Percentiles rank a stretch among this genome's conserved stretches.
Conservation (phyloP, 1,140 invertebrate genomes). For the Melipona quadrifasciata region DNA sequence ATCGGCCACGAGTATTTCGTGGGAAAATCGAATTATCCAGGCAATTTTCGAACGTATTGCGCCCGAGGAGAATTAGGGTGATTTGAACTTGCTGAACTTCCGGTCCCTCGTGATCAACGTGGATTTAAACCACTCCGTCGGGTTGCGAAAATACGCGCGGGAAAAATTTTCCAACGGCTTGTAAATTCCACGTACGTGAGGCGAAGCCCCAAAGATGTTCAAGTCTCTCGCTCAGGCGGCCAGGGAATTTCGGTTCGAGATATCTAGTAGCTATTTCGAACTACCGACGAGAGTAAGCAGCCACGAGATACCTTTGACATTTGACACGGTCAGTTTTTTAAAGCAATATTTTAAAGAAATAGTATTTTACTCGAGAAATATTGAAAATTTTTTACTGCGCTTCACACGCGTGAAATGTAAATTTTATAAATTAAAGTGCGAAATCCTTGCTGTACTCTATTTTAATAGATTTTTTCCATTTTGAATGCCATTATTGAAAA, state of each 20-base stretch:
- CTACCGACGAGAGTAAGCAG: no score
- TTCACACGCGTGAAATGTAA: no score
- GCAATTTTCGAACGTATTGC: slow-evolving; percentile 14
- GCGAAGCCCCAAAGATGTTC: neutral
- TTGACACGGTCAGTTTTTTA: no score
- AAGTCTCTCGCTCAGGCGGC: neutral
- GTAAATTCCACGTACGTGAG: slow-evolving; percentile 8
- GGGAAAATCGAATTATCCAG: neutral
- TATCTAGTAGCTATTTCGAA: neutral
- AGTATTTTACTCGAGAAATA: no score
- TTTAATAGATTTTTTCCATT: no score
- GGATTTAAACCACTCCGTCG: slow-evolving; percentile 1
- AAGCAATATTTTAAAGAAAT: no score
- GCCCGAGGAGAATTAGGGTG: neutral
- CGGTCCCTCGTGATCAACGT: neutral
- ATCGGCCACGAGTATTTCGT: neutral
- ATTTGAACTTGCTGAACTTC: slow-evolving; percentile 1
- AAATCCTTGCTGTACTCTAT: no score
- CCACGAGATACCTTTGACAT: no score
- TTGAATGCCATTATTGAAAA: no score
- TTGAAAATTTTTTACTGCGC: no score
- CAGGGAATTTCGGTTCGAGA: neutral
- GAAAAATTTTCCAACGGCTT: neutral
- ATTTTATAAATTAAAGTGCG: no score
- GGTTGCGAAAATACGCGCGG: neutral